These are phyloP conservation scores for Tenodera sinensis DNA, from an alignment of 2,888 invertebrate genomes.

Conservation along the genomic window DNA sequence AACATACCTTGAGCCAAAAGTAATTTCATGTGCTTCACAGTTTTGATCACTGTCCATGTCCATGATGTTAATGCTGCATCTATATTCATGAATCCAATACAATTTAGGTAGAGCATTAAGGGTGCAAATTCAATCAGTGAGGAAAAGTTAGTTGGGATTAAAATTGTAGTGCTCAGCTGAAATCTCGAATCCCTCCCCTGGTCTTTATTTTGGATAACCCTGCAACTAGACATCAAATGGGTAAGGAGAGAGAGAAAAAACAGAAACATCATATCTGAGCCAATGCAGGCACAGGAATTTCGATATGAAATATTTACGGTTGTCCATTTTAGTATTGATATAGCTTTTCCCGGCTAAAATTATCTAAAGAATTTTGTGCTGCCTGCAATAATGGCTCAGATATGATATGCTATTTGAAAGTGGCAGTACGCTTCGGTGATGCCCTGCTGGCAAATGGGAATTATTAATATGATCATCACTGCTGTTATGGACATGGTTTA, in stretches of 20 bases:
- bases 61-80: background rate
- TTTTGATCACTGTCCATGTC: background rate
- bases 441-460: background rate
- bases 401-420: slow-evolving; percentile 60
- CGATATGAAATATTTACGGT: slow-evolving; percentile 3
- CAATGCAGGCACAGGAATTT: slow-evolving; percentile 40
- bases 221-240: slow-evolving; percentile 45
- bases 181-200: slow-evolving; percentile 30
- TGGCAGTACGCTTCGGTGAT: slow-evolving; percentile 46
- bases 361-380: slow-evolving; percentile 39
- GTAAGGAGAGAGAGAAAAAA: background rate
- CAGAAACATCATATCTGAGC: slow-evolving; percentile 57
- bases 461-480: background rate
- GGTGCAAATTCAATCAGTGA: slow-evolving; percentile 16
- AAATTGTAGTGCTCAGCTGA: slow-evolving; percentile 28
- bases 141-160: slow-evolving; percentile 31
- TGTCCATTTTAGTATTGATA: slow-evolving; percentile 18
- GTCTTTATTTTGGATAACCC: slow-evolving; percentile 52
- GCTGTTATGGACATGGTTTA: background rate
- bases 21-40: background rate
- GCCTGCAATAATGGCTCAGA: slow-evolving; percentile 53
- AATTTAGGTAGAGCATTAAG: background rate
- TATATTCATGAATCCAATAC: background rate
- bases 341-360: slow-evolving; percentile 39
- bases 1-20: background rate